Base-by-base conservation (phyloP, 92 coral and sea anemone genomes). In the Hydrozoanthus gracilis region DNA sequence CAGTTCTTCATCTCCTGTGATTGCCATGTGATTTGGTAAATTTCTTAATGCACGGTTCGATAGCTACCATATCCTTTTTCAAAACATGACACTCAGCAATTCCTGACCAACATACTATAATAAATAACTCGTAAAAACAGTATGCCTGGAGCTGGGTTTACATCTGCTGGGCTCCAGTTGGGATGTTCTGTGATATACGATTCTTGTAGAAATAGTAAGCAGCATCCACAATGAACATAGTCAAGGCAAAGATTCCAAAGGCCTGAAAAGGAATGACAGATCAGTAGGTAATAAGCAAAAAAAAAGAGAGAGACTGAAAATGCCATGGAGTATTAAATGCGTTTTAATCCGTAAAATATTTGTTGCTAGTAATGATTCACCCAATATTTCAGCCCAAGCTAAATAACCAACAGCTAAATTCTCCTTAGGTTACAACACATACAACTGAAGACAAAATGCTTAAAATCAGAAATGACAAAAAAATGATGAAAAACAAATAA, bases 221-320 rank as follows among this genome's bases (percentile, higher is more conserved):
- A 13, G 95, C 89, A 86, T 96, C 99, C 70, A 92, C 89, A 51
- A 88, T 64, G 75, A 96, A 96, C 61, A 95, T 87, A 49, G 87
- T 92, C 15, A 87, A 76, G 20, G 93, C 78, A 71, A 96, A 62
- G 70, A 96, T 82, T 4, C 95, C 99, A 90, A 96, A 96, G 15
- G 96, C 95, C 99, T 96, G 86, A n/a, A 89, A 61, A n/a, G 75
- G 61, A 73, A 84, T 51, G 47, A 84, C 49, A 66, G 44, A 18
- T 66, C 44, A 65, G 46, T 66, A 27, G 39, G 39, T 27, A 27
- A 0, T 27, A 27, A 27, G 39, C 39, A 27, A 27, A 27, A 27
- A 27, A 27, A 27, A 27, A 27, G 1, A 27, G 39, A 27, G 39
- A 27, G 39, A 27, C 39, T 27, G 39, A 27, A 27, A 27, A 27